Conservation (phyloP, 2,113 vertebrate genomes). For the Rhinogobius similis region DNA sequence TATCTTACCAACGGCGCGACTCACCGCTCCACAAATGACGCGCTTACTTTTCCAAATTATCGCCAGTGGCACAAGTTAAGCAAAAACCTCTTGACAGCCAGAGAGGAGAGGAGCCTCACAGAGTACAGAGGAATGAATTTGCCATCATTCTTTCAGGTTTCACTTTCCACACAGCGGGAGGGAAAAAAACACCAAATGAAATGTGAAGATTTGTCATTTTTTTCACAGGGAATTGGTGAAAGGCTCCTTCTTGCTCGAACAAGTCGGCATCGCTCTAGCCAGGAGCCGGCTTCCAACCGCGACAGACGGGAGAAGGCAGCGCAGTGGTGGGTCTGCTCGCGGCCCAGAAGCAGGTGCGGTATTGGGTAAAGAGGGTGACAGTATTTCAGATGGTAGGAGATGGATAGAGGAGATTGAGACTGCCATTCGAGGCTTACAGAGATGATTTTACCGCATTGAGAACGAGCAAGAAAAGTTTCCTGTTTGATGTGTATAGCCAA, state of each 20-base stretch:
- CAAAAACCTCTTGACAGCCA: conserved; percentile 1
- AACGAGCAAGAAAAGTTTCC: neutral
- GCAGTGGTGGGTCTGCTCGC: neutral
- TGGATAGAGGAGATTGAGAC: too few species aligned
- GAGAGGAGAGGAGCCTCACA: neutral
- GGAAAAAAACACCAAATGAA: neutral
- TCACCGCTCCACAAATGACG: neutral
- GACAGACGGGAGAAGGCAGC: neutral
- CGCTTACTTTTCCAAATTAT: neutral
- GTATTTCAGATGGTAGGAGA: too few species aligned
- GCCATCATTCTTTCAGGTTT: neutral
- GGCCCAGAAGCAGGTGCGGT: neutral
- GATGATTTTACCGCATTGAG: neutral
- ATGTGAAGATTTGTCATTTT: neutral
- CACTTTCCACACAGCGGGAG: neutral
- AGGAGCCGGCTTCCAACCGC: neutral
- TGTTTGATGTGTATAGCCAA: too few species aligned
- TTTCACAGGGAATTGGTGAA: neutral
- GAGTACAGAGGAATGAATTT: neutral
- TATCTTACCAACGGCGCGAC: neutral
- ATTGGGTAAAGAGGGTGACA: too few species aligned
- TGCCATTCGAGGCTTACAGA: neutral
- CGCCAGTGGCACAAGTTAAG: neutral
- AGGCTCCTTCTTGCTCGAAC: neutral
- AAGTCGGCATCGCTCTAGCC: neutral